Evolutionary conservation across 2,113 vertebrate species (phyloP).

Genomic region (Brevimyrus niger): DNA sequence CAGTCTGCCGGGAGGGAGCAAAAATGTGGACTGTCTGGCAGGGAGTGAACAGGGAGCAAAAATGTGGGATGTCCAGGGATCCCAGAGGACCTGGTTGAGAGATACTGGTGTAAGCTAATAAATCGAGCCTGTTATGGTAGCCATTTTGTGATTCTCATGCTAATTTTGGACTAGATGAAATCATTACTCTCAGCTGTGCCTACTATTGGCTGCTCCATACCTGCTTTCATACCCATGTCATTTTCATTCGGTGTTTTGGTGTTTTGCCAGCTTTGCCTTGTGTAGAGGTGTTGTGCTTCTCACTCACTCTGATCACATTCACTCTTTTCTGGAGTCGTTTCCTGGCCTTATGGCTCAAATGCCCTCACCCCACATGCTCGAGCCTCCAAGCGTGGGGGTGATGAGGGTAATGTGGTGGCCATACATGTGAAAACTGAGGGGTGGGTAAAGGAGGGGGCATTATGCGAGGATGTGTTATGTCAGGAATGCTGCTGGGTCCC

Average conservation of each 20-base stretch:
- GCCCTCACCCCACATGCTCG: background rate
- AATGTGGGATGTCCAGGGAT: background rate
- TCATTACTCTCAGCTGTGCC: background rate
- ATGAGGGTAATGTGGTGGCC: background rate
- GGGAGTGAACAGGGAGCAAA: background rate
- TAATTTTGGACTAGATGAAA: background rate
- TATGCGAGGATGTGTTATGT: constrained; percentile 19
- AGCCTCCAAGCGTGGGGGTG: background rate
- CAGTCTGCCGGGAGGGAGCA: background rate
- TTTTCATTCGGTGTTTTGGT: background rate
- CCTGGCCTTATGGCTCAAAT: background rate
- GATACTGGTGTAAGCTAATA: background rate
- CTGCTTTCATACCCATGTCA: background rate
- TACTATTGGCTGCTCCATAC: background rate
- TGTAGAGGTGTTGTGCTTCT: background rate
- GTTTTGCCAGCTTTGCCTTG: background rate
- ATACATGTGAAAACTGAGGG: background rate
- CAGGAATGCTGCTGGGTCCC: constrained; percentile 17
- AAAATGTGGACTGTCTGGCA: background rate
- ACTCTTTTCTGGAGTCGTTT: background rate
- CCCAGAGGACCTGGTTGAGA: background rate
- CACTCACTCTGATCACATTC: background rate
- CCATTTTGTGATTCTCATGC: background rate
- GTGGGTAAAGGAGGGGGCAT: background rate
- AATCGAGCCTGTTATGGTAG: background rate